phyloP scores from a whole-genome alignment of 2,888 invertebrate genomes.

The Andrena praecox region DNA sequence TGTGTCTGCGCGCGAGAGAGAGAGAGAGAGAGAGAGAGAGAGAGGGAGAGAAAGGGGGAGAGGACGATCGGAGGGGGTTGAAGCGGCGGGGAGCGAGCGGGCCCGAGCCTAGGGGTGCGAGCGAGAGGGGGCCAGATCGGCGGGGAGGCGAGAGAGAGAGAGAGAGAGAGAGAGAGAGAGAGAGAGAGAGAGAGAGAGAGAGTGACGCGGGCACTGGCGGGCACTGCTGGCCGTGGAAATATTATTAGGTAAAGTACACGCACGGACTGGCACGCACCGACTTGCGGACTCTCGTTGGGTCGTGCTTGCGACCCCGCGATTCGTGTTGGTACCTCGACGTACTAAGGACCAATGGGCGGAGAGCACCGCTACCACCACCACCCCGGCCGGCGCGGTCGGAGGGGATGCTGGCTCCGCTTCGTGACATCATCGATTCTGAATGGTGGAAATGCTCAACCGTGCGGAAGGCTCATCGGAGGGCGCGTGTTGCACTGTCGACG shows the following conservation, averaged over 20 bases:
- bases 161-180: slow-evolving; percentile 29
- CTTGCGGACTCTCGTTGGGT: slow-evolving; percentile 76
- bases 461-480: slow-evolving; percentile 84
- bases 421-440: slow-evolving; percentile 85
- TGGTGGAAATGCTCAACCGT: slow-evolving; percentile 84
- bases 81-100: background rate
- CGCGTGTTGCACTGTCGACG: slow-evolving; percentile 72
- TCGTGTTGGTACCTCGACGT: slow-evolving; percentile 71
- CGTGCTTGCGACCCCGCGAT: slow-evolving; percentile 71
- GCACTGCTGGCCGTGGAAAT: slow-evolving; percentile 71
- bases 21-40: slow-evolving; percentile 17
- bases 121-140: slow-evolving; percentile 4
- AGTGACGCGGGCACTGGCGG: slow-evolving; percentile 39
- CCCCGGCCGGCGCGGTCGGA: slow-evolving; percentile 38
- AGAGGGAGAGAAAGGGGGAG: background rate
- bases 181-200: slow-evolving; percentile 22
- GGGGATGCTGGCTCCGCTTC: slow-evolving; percentile 77
- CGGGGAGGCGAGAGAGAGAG: slow-evolving; percentile 20
- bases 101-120: background rate
- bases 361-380: slow-evolving; percentile 62
- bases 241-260: slow-evolving; percentile 77
- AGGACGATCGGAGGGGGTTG: background rate
- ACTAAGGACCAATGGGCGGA: slow-evolving; percentile 73
- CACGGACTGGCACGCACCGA: slow-evolving; percentile 76
- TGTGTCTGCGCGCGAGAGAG: slow-evolving; percentile 12